These are phyloP conservation scores for Lutraria rhynchaena DNA, from an alignment of 1,140 invertebrate genomes.

Conservation along the genomic window DNA sequence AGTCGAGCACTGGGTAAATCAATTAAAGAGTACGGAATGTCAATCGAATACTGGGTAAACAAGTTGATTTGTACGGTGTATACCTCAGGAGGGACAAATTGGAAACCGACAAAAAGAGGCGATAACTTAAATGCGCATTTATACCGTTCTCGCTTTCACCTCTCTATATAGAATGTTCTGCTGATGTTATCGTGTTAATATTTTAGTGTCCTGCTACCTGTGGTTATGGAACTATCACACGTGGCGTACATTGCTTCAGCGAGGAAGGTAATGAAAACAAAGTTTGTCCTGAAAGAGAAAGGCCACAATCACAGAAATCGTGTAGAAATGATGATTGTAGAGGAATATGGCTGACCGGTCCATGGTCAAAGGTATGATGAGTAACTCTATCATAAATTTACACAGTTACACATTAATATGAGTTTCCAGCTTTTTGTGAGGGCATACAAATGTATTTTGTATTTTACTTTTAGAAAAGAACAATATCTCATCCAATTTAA, in stretches of 20 bases:
- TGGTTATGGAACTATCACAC: conserved; percentile 35
- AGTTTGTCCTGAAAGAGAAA: conserved; percentile 36
- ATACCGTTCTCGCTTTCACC: too few species aligned
- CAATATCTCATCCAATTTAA: not conserved
- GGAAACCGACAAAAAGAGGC: too few species aligned
- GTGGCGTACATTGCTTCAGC: conserved; percentile 26
- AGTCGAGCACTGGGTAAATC: too few species aligned
- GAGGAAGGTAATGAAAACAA: conserved; percentile 19
- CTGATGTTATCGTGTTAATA: too few species aligned
- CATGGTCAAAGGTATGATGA: conserved; percentile 53
- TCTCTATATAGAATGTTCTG: too few species aligned
- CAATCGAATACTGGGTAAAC: too few species aligned
- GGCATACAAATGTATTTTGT: not conserved
- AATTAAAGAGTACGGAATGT: too few species aligned
- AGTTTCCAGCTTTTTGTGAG: not conserved
- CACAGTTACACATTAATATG: not conserved
- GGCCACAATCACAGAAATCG: conserved; percentile 20
- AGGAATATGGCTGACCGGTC: conserved; percentile 47
- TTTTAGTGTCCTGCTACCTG: conserved; percentile 44
- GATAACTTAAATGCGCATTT: too few species aligned
- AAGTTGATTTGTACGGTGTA: too few species aligned
- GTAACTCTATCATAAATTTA: too few species aligned
- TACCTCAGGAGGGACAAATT: too few species aligned
- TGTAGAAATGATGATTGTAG: conserved; percentile 35
- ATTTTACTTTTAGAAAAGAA: not conserved